Percentiles rank a stretch among this genome's conserved stretches.
phyloP scores from a whole-genome alignment of 2,113 vertebrate species.

The Eubucco bourcierii region DNA sequence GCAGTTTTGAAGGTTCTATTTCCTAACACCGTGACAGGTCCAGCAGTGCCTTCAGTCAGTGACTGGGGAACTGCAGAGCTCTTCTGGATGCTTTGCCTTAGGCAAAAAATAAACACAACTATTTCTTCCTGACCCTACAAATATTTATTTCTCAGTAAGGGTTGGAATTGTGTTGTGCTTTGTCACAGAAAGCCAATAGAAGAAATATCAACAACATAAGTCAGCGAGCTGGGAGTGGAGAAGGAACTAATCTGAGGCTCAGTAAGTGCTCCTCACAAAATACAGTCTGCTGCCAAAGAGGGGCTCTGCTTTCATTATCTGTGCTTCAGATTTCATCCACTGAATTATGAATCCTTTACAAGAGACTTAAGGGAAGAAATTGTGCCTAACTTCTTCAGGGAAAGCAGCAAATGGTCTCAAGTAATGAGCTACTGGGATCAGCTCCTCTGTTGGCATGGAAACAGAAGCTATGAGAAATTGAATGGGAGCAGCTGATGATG shows the following conservation, averaged over 20 bases:
- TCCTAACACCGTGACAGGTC: neutral
- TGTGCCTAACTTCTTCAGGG: conserved; percentile 7
- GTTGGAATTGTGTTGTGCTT: neutral
- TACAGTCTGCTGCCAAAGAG: conserved; percentile 13
- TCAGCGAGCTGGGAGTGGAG: neutral
- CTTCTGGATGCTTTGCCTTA: neutral
- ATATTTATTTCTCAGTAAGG: neutral
- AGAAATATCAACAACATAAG: neutral
- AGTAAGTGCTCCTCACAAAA: conserved; percentile 42
- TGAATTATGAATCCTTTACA: conserved; percentile 46
- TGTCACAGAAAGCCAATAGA: neutral
- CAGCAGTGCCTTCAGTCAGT: neutral
- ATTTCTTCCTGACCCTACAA: neutral
- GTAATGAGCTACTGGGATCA: conserved; percentile 44
- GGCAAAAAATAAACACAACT: neutral
- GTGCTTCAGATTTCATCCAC: conserved; percentile 32
- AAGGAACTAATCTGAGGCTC: conserved; percentile 4
- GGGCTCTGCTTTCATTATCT: conserved; percentile 54
- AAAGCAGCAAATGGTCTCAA: conserved; percentile 29
- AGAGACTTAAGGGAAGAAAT: neutral
- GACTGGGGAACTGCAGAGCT: neutral
- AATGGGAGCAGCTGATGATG: conserved; percentile 40
- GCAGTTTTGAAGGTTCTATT: neutral
- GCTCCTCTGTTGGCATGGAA: conserved; percentile 59
- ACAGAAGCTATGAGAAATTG: conserved; percentile 57